These are phyloP conservation scores for Ligdia adustata DNA, from an alignment of 2,888 invertebrate genomes.

Conservation along the genomic window DNA sequence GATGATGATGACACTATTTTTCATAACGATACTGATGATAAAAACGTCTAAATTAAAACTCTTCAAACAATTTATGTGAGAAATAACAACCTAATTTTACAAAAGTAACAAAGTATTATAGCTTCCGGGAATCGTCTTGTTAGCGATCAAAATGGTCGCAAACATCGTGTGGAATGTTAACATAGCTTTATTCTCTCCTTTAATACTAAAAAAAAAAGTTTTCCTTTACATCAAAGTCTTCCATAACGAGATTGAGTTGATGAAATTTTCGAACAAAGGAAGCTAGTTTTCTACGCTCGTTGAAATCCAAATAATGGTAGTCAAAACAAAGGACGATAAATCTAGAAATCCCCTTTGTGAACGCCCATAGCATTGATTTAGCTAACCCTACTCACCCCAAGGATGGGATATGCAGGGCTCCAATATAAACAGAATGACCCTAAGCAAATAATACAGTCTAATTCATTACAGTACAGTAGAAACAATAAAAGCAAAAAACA, in stretches of 20 bases:
- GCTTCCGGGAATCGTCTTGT: constrained; percentile 72
- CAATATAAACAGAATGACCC: constrained; percentile 71
- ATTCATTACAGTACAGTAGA: constrained; percentile 70
- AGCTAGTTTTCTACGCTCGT: constrained; percentile 38
- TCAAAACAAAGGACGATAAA: constrained; percentile 65
- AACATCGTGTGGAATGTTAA: constrained; percentile 66
- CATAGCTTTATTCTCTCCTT: constrained; percentile 55
- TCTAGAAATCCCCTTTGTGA: constrained; percentile 63
- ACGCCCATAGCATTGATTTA: constrained; percentile 71
- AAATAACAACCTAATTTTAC: constrained; percentile 61
- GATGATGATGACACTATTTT: constrained; percentile 22
- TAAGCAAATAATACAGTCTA: constrained; percentile 70
- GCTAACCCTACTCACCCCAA: constrained; percentile 64
- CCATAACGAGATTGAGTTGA: constrained; percentile 55
- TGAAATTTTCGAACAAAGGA: constrained; percentile 52
- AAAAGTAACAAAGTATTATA: constrained; percentile 66
- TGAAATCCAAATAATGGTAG: constrained; percentile 49
- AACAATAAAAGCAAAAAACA: constrained; percentile 75
- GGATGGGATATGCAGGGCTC: constrained; percentile 62
- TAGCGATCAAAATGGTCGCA: constrained; percentile 69
- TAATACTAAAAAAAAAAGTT: constrained; percentile 42
- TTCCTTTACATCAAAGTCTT: constrained; percentile 68
- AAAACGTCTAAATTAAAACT: constrained; percentile 46
- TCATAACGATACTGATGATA: constrained; percentile 44
- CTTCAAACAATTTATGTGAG: constrained; percentile 50